phyloP scores from a whole-genome alignment of 2,888 invertebrate species.

The Andricus quercusramuli region DNA sequence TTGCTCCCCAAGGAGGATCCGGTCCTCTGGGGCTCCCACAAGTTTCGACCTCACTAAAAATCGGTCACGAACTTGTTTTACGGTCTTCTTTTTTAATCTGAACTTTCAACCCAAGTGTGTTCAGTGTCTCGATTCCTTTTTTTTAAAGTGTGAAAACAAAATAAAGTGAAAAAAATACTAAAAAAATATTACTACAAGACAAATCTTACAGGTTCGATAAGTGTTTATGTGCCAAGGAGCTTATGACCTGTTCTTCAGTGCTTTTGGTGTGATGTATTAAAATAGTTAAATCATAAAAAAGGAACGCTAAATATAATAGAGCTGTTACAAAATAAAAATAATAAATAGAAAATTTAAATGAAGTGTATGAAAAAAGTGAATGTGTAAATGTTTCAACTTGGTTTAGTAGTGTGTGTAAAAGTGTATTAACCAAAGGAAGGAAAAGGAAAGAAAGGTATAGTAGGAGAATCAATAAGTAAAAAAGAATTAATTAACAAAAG shows the following conservation, averaged over 20 bases:
- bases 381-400: not conserved
- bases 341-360: not conserved
- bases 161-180: not conserved
- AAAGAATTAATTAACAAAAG: constrained; percentile 17
- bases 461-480: not conserved
- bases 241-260: not conserved
- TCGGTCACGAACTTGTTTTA: constrained; percentile 22
- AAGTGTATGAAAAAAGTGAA: not conserved
- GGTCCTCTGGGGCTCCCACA: constrained; percentile 19
- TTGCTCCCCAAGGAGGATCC: not conserved
- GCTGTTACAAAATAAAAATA: not conserved
- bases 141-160: not conserved
- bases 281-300: not conserved
- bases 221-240: not conserved
- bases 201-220: not conserved
- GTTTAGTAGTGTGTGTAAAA: constrained; percentile 14
- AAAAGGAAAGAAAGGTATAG: constrained; percentile 15
- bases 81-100: not conserved
- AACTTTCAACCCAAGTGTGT: not conserved
- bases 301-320: not conserved
- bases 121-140: not conserved
- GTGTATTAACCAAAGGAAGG: not conserved
- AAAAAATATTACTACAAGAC: not conserved
- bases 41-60: not conserved
- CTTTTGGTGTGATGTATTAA: not conserved